phyloP scores from a whole-genome alignment of 1,140 invertebrate species.

The Zaprionus ornatus region DNA sequence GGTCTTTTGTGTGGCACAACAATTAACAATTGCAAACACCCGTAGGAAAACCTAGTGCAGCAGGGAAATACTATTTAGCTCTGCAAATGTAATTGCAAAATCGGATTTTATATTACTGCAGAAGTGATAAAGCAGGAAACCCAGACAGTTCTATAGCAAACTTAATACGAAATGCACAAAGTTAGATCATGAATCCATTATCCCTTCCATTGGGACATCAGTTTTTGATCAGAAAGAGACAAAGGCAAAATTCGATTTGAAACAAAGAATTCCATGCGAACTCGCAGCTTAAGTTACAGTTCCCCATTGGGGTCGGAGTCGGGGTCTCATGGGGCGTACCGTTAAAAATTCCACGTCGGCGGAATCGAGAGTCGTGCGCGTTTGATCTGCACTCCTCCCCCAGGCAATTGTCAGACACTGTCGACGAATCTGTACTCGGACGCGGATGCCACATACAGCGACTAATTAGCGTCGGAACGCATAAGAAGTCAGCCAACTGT shows the following conservation, averaged over 20 bases:
- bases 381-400: constrained; percentile 63
- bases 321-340: neutral
- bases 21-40: neutral
- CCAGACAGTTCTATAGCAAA: neutral
- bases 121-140: neutral
- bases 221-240: neutral
- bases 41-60: neutral
- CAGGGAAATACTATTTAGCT: neutral
- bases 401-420: constrained; percentile 55
- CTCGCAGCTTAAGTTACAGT: neutral
- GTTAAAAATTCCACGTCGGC: constrained; percentile 9
- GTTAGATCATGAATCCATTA: neutral
- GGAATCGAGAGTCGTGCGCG: constrained; percentile 42
- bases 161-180: neutral
- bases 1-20: constrained; percentile 1
- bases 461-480: constrained; percentile 63
- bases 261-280: neutral
- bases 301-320: neutral
- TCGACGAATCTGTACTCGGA: constrained; percentile 30
- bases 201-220: neutral
- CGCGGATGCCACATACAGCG: constrained; percentile 19
- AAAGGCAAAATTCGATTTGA: neutral
- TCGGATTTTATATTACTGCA: neutral
- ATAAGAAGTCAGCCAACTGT: constrained; percentile 7
- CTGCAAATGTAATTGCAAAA: neutral